Base-by-base conservation (phyloP, 64 coral and sea anemone species). In the Pocillopora verrucosa region DNA sequence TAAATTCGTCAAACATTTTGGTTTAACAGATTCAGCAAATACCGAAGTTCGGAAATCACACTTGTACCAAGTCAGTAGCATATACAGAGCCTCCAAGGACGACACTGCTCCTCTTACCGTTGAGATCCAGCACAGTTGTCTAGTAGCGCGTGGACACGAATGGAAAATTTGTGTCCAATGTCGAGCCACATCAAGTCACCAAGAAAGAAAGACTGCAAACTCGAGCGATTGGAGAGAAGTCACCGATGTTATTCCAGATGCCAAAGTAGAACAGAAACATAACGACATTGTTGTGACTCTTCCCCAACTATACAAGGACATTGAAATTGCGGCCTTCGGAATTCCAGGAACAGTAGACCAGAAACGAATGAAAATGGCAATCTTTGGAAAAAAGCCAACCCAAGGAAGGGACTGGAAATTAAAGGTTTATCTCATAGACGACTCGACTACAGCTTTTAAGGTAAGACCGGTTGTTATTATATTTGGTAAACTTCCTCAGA, bases 341-440 rank as follows among this genome's bases (percentile, higher is more conserved):
- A 63, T 62, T 13, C 80, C 80, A 83, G 80, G 62, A 67, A 83
- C 20, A 38, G 61, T 38, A 17, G 80, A 83, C 61, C 26, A 65
- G 80, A 83, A 83, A 67, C 60, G 80, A 68, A 83, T 83, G 80
- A 60, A 83, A 83, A 83, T 83, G 80, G 80, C 60, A 62, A 56
- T 83, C 61, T 69, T 83, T 67, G 80, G 25, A 16, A 41, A 38
- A 51, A 62, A n/a, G 17, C 80, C 80, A 20, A 67, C 9, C 37
- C 80, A 83, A 83, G 80, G 80, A 83, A 16, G 19, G 51, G 34
- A 83, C 80, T 83, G 80, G 80, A 56, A 65, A 62, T 67, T 83
- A 67, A 19, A 34, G 60, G 61, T 83, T 67, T 68, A 83, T 67
- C 80, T 83, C 2, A 62, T 83, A 65, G 80, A 83, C 41, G 80